Base-by-base conservation (phyloP, 2,888 invertebrate species). In the Stomorhina lunata region DNA sequence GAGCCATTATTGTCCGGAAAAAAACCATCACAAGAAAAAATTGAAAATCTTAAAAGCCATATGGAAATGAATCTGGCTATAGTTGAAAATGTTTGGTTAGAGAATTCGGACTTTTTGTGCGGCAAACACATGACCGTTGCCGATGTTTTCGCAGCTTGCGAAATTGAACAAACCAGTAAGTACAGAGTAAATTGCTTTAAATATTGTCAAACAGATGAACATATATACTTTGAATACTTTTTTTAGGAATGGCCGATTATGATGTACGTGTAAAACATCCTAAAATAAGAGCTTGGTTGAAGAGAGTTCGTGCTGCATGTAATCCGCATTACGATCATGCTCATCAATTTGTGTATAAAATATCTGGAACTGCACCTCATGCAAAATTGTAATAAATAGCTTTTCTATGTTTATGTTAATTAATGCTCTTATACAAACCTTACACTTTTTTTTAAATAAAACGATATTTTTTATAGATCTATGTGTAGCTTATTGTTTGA, bases 111-210 rank as follows among this genome's bases (percentile, higher is more conserved):
- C 83, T 88, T 93, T 25, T 91, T 95, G 10, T 92, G 92, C 1
- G 94, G 95, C 0, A 89, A 94, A 85, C 88, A 92, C n/a, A 91
- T 95, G 6, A 93, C 94, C 0, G 93, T 94, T 2, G 96, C 96
- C 0, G 96, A 96, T 90, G 90, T 96, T 71, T 92, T 95, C 84
- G 95, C 95, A 0, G 94, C 94, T 1, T 95, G 95, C 86, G 96
- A 96, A 92, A 89, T 96, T 68, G 95, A 96, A 89, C 96, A 96
- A 89, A 94, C 95, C 40, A 92, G 95, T 95, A 89, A 92, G 93
- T 91, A n/a, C n/a, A n/a, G 32, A 22, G 15, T 15, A 0, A 17
- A n/a, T 25, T 61, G n/a, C 6, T 5, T 37, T 57, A n/a, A 7
- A 12, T 3, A 2, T 29, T 34, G 2, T 20, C n/a, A 9, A 32